phyloP scores from a whole-genome alignment of 2,888 invertebrate genomes.

The Drosophila hamatofila region DNA sequence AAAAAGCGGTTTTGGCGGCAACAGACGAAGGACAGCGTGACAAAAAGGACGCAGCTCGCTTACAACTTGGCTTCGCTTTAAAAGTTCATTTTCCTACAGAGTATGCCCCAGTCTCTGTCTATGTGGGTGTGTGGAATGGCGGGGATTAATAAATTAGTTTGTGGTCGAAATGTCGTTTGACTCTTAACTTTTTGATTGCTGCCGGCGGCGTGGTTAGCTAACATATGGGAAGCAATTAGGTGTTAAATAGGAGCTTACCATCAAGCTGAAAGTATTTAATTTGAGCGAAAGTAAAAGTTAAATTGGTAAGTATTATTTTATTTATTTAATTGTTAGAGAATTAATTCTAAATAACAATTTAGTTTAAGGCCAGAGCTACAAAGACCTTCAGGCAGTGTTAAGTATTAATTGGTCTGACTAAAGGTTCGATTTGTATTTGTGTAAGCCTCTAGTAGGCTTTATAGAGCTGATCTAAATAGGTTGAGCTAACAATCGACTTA shows the following conservation, averaged over 20 bases:
- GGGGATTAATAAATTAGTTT: slow-evolving; percentile 79
- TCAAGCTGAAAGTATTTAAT: not conserved
- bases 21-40: slow-evolving; percentile 30
- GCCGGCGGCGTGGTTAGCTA: slow-evolving; percentile 57
- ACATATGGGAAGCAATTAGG: slow-evolving; percentile 75
- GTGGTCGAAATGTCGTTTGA: slow-evolving; percentile 75
- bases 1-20: slow-evolving; percentile 67
- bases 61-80: slow-evolving; percentile 56
- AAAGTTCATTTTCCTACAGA: slow-evolving; percentile 51
- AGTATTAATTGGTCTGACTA: no score
- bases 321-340: no score
- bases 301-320: not conserved
- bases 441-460: not conserved
- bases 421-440: not conserved
- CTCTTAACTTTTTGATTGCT: slow-evolving; percentile 80
- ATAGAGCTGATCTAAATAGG: slow-evolving; percentile 24
- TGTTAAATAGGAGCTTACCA: slow-evolving; percentile 30
- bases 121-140: slow-evolving; percentile 28
- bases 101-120: not conserved
- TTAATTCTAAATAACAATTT: no score
- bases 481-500: slow-evolving; percentile 38
- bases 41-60: slow-evolving; percentile 31
- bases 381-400: no score
- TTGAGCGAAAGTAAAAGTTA: not conserved
- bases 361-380: no score